A percentile compares a stretch with the other conserved stretches of the same genome.
Conservation (phyloP, 2,888 invertebrate species). For the Sphinx pinastri region DNA sequence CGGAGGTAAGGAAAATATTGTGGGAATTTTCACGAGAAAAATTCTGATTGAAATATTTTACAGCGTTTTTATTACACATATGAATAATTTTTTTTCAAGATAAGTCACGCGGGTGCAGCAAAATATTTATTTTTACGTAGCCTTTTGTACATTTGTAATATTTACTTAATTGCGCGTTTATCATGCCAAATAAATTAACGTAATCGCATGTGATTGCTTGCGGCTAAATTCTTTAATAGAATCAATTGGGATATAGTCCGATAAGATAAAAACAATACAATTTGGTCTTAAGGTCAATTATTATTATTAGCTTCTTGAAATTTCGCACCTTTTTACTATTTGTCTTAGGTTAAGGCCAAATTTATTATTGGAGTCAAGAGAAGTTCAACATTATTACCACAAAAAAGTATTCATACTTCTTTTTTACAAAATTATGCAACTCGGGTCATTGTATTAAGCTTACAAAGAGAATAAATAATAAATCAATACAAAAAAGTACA, state of each 20-base stretch:
- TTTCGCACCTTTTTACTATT: neutral
- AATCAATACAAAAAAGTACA: too few relatives aligned
- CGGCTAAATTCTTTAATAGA: neutral
- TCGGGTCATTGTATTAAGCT: too few relatives aligned
- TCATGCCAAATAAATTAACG: neutral
- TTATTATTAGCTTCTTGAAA: neutral
- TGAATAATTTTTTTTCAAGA: neutral
- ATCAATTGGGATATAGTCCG: neutral
- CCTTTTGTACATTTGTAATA: neutral
- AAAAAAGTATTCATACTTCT: too few relatives aligned
- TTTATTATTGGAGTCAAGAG: neutral
- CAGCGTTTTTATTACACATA: constrained; percentile 25
- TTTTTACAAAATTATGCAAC: too few relatives aligned
- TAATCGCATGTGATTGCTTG: neutral
- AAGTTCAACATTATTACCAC: too few relatives aligned
- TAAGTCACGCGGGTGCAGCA: too few relatives aligned
- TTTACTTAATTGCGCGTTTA: neutral
- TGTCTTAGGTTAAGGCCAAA: neutral
- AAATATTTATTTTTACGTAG: neutral
- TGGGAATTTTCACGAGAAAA: neutral
- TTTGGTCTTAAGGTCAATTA: neutral
- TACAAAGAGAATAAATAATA: too few relatives aligned
- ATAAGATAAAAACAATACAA: neutral
- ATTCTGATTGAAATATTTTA: constrained; percentile 17
- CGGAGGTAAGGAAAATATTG: constrained; percentile 62